Base-by-base conservation (phyloP, 2,113 vertebrate species). In the Typhlomys cinereus region DNA sequence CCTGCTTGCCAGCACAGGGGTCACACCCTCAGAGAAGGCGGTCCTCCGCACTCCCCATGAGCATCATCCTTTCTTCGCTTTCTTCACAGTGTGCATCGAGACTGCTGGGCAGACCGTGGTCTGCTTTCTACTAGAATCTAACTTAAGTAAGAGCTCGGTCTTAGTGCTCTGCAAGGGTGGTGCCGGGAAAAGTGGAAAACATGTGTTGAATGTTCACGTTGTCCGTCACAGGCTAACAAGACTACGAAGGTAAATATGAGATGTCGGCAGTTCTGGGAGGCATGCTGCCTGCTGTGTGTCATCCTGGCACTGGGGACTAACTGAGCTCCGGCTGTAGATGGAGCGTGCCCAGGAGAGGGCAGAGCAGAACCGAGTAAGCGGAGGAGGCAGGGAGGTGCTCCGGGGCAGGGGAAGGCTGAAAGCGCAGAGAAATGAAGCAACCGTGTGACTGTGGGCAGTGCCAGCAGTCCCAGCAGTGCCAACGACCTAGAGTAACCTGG, bases 141-240 rank as follows among this genome's bases (percentile, higher is more conserved):
- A 41, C 69, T 31, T 69, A 57, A 48, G 7, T 25, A 31, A 59
- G 48, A 70, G 44, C n/a, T 61, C 12, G 61, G 20, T 66, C 85
- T 76, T 29, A 12, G 4, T 62, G 59, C n/a, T 78, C 48, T 23
- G 5, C 69, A 25, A 64, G 27, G 46, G 69, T 21, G 57, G 39
- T 18, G 11, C 52, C n/a, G 61, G 70, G 62, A 83, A 67, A 71
- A 25, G 25, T 44, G 82, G 85, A 88, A 88, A 88, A 31, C 70
- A 78, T 50, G 80, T 70, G 70, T 8, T 78, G 27, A 67, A 78
- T 18, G 29, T 73, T 66, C 81, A 50, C 0, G 2, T 15, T 84
- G 66, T 31, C 78, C 83, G 92, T 23, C 21, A 62, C 25, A n/a
- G n/a, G n/a, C n/a, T n/a, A 50, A 86, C 74, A 46, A 89, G 7